These are phyloP conservation scores for Brachyistius frenatus DNA, from an alignment of 2,113 vertebrate species.

Conservation along the genomic window DNA sequence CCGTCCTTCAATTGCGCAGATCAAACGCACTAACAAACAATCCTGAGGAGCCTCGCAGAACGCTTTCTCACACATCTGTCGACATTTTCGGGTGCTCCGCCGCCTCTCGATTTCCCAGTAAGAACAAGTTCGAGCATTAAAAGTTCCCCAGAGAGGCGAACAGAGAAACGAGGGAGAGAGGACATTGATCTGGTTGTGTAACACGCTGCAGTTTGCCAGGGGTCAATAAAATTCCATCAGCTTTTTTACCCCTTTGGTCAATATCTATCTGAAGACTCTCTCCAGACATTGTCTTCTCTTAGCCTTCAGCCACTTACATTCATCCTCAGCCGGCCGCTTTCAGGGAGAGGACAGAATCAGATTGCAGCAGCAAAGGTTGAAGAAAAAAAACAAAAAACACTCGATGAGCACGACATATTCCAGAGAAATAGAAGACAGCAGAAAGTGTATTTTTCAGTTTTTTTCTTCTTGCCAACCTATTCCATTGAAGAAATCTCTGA, in stretches of 20 bases:
- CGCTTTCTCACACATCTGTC: slow-evolving; percentile 57
- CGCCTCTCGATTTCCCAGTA: slow-evolving; percentile 27
- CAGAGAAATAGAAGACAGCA: slow-evolving; percentile 18
- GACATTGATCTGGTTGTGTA: slow-evolving; percentile 79
- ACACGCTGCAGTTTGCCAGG: slow-evolving; percentile 69
- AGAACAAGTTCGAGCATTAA: slow-evolving; percentile 66
- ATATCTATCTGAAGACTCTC: slow-evolving; percentile 69
- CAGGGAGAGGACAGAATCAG: slow-evolving; percentile 18
- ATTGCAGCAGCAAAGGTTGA: slow-evolving; percentile 35
- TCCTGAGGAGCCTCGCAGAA: slow-evolving; percentile 44
- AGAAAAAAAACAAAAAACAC: slow-evolving; percentile 12
- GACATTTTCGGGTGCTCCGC: slow-evolving; percentile 42
- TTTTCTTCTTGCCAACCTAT: neutral
- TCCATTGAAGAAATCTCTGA: neutral
- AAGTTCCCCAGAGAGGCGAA: slow-evolving; percentile 57
- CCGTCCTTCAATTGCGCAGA: slow-evolving; percentile 50
- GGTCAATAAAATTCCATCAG: slow-evolving; percentile 80
- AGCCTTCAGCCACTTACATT: slow-evolving; percentile 53
- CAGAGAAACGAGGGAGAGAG: slow-evolving; percentile 36
- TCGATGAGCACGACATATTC: slow-evolving; percentile 18
- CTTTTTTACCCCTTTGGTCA: slow-evolving; percentile 70
- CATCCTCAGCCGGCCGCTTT: slow-evolving; percentile 33
- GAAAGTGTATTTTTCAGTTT: neutral
- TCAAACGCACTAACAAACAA: slow-evolving; percentile 54
- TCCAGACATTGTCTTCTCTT: slow-evolving; percentile 54